Base-by-base conservation (phyloP, 2,113 vertebrate species). In the Theropithecus gelada region DNA sequence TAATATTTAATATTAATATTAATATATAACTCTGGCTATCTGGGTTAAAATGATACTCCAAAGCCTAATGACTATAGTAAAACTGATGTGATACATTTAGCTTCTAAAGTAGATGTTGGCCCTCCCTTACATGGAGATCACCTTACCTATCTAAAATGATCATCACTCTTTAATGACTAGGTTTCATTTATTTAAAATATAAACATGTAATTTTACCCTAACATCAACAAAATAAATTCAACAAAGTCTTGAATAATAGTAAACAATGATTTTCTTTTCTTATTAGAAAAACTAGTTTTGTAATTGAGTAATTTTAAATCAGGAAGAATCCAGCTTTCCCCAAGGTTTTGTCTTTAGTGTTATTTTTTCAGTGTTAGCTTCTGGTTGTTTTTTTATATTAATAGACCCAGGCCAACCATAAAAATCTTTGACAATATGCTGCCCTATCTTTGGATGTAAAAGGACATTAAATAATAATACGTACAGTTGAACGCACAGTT, bases 241-340 rank as follows among this genome's bases (percentile, higher is more conserved):
- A 90, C 73, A 86, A 80, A 96, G 87, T 30, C 43, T 90, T 81
- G 22, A 88, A 45, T 85, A 93, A 55, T 86, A 75, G 66, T 89
- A 92, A 96, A 48, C 48, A 85, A 20, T 64, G 14, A 70, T 88
- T 95, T 95, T 3, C 17, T 89, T 88, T 97, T 83, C 48, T 88
- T 90, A 88, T 10, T 66, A 57, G 86, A 52, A 92, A 91, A 94
- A 38, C 10, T 88, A 85, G 45, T 93, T 93, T 93, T 92, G 3
- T 97, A 88, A 90, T n/a, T 80, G 50, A 94, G 61, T 85, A 89
- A 30, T 96, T 97, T 94, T 80, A 64, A 91, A 73, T 87, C 23
- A 52, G n/a, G 73, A 97, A 88, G 76, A 96, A n/a, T 70, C 72
- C 20, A 80, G 12, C 25, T 85, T 90, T 52, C 79, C 61, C n/a